A percentile compares a stretch with the other conserved stretches of the same genome.
phyloP scores from a whole-genome alignment of 1,140 invertebrate genomes.

The Drosophila subpulchrella region DNA sequence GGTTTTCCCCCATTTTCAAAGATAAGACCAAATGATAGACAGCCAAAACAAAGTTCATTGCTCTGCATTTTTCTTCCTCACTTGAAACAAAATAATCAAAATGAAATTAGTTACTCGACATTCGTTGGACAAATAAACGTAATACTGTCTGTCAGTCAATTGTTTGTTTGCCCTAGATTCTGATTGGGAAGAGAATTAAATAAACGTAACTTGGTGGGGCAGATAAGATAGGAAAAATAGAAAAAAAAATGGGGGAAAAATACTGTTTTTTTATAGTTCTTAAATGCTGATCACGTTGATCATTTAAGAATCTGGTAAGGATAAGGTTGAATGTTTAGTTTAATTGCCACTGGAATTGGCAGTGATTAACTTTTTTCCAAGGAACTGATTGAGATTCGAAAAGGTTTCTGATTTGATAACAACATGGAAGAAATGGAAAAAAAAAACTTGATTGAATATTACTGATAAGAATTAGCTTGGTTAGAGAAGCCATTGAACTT shows the following conservation, averaged over 20 bases:
- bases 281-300: neutral
- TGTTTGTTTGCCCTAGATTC: slow-evolving; percentile 35
- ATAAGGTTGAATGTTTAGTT: neutral
- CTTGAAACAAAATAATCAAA: slow-evolving; percentile 48
- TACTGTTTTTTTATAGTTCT: neutral
- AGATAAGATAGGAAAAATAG: slow-evolving; percentile 26
- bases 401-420: neutral
- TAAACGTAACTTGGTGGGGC: slow-evolving; percentile 11
- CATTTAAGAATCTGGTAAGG: neutral
- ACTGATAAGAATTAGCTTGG: slow-evolving; percentile 16
- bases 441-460: neutral
- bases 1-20: slow-evolving; percentile 17
- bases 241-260: slow-evolving; percentile 5
- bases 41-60: slow-evolving; percentile 35
- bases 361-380: slow-evolving; percentile 1
- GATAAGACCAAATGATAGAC: slow-evolving; percentile 28
- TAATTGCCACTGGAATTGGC: neutral
- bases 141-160: slow-evolving; percentile 26
- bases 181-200: slow-evolving; percentile 23
- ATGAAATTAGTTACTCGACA: slow-evolving; percentile 45
- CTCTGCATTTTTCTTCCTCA: slow-evolving; percentile 21
- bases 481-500: slow-evolving; percentile 38
- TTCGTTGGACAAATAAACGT: slow-evolving; percentile 40
- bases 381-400: neutral
- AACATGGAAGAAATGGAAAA: neutral